Base-by-base conservation (phyloP, 2,888 invertebrate species). In the Yponomeuta sedellus region DNA sequence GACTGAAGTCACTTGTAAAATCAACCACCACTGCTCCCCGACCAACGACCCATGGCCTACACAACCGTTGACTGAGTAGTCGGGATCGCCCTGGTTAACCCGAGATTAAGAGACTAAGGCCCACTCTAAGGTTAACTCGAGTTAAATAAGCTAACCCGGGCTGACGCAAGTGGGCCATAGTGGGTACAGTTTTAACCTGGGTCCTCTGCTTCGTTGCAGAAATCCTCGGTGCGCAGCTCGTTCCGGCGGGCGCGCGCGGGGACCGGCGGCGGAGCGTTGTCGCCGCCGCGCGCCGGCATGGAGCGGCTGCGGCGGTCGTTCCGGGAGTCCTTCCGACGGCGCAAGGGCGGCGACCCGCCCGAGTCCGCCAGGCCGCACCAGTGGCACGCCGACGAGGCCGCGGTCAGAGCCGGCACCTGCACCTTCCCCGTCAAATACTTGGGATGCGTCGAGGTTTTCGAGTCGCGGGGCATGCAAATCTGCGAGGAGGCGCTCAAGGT, bases 401-500 rank as follows among this genome's bases (percentile, higher is more conserved):
- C 98, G 65, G 99, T 99, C 34, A 93, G 99, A 62, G 96, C 97
- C 66, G 98, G 98, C 70, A 98, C 98, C 16, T 99, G 99, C 92
- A 97, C 96, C 78, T 99, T 99, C 92, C 95, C 97, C 73, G 99
- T 99, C 74, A 98, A 99, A 94, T 99, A 99, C 91, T 93, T 99
- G 80, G 99, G 99, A 71, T 98, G 99, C 86, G 98, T 99, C 64
- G 99, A 99, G 92, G 99, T 99, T 57, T 99, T 98, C 91, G 99
- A 99, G 91, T 99, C 99, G 10, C 94, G 99, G 79, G 99, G 99
- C 64, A 99, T 99, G 98, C 98, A 98, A 91, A 98, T 99, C 69
- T 99, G 99, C 92, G 99, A 99, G 87, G 99, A 99, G 87, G 99
- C 99, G 65, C 93, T 99, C 70, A 99, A 99, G 93, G 97, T 98